Percentiles rank a stretch among this genome's conserved stretches.
Conservation (phyloP, 2,113 vertebrate species). For the Hypomesus transpacificus region DNA sequence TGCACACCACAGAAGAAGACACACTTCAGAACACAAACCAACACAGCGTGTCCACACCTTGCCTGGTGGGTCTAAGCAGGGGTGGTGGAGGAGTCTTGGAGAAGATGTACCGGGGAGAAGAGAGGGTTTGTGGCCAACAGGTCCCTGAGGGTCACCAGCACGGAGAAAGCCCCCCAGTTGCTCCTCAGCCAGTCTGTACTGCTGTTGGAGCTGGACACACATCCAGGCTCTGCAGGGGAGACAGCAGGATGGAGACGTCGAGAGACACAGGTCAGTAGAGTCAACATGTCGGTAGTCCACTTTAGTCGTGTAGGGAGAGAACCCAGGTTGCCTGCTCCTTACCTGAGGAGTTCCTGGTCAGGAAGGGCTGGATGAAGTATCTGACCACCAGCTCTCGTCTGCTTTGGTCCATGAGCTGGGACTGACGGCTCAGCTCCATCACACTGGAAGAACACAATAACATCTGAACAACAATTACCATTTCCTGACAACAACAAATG, state of each 20-base stretch:
- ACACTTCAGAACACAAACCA: neutral
- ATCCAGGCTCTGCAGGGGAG: conserved; percentile 28
- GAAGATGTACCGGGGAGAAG: conserved; percentile 57
- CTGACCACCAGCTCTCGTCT: conserved; percentile 7
- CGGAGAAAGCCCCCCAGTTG: conserved; percentile 60
- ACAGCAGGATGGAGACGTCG: neutral
- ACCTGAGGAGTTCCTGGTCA: conserved; percentile 40
- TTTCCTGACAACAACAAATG: too few relatives aligned
- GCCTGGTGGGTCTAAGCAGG: neutral
- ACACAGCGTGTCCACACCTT: neutral
- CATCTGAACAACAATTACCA: neutral
- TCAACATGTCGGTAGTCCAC: neutral
- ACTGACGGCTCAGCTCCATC: conserved; percentile 7
- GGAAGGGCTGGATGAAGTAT: conserved; percentile 32
- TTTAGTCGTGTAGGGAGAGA: too few relatives aligned
- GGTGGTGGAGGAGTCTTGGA: neutral
- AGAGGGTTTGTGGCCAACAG: conserved; percentile 50
- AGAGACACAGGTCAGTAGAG: neutral
- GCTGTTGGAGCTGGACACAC: conserved; percentile 42
- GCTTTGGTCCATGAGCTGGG: neutral
- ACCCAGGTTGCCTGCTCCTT: neutral
- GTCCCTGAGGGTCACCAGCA: conserved; percentile 26
- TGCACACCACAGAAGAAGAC: conserved; percentile 19
- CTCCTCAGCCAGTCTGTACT: conserved; percentile 53
- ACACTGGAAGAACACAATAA: conserved; percentile 12